Evolutionary conservation across 1,140 invertebrate species (phyloP), one percentile per base, ranked within the genome.

Genomic region (Zaprionus taronus): DNA sequence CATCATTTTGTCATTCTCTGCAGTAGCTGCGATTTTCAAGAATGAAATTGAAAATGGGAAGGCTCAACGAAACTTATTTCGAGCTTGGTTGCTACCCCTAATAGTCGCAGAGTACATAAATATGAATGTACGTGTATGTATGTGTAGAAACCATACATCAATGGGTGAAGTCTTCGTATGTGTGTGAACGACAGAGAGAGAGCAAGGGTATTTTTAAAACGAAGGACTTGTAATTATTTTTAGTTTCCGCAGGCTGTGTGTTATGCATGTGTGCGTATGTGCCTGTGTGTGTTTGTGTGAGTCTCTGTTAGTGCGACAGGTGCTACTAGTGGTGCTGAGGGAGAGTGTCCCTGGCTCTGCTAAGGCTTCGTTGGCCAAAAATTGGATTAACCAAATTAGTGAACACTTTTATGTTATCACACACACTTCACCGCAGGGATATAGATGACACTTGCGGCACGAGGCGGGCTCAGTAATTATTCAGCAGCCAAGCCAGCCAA

Each of bases 351-450:
- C 56, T 24, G 20, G 41, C 65, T 65, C 49, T 56, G 38, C 34
- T 85, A 83, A 31, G 83, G 83, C 83, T 86, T 86, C 83, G 58
- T 73, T 71, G 66, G 24, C 53, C 67, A 61, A 80, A 84, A 90
- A 89, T 89, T 90, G 69, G 90, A 89, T 89, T 89, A 89, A 49
- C 63, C 81, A 77, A 90, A 89, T 89, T 89, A 89, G 75, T 34
- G 69, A 3, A 62, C 85, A 89, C 84, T 89, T 89, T 83, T 90
- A 74, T 65, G 84, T 84, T 69, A 81, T 89, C 84, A 36, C 47
- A 12, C 47, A 47, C 47, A 4, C 41, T 22, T 24, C 28, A 2
- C 31, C 31, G 14, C 3, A 31, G 44, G 69, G 64, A 84, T 89
- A 90, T 89, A 89, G 68, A 3, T n/a, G 26, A 26, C 70, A 76